These are phyloP conservation scores for Xylota sylvarum DNA, from an alignment of 2,888 invertebrate genomes.

Conservation along the genomic window DNA sequence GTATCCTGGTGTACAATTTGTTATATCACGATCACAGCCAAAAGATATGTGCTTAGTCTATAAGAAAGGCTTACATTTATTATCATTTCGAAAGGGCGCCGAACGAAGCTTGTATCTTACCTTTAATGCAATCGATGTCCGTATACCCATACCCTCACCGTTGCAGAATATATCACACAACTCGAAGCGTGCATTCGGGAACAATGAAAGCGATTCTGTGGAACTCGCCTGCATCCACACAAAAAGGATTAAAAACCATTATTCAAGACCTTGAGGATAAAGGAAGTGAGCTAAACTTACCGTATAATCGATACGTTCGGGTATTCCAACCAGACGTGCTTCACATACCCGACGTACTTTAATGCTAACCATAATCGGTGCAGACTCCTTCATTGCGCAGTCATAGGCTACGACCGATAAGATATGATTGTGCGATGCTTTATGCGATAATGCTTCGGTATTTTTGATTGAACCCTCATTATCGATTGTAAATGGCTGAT, in stretches of 20 bases:
- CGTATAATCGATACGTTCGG: conserved; percentile 84
- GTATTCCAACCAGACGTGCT: conserved; percentile 91
- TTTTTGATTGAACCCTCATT: conserved; percentile 97
- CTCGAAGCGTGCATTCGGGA: conserved; percentile 84
- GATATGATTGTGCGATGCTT: conserved; percentile 97
- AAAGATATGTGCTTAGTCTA: conserved; percentile 92
- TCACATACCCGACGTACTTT: conserved; percentile 94
- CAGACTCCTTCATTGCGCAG: conserved; percentile 97
- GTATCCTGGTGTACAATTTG: conserved; percentile 82
- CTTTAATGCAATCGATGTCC: conserved; percentile 83
- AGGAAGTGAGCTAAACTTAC: conserved; percentile 78
- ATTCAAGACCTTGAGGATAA: no score
- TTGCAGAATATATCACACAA: conserved; percentile 85
- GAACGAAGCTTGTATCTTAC: conserved; percentile 74
- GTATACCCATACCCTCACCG: conserved; percentile 82
- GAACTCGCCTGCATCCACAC: conserved; percentile 82
- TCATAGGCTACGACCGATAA: conserved; percentile 98
- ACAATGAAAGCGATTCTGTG: conserved; percentile 83
- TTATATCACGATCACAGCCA: conserved; percentile 95
- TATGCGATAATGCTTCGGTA: conserved; percentile 96
- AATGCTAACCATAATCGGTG: conserved; percentile 98
- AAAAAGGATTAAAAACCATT: conserved; percentile 6
- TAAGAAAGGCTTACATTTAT: conserved; percentile 24
- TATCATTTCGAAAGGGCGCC: background rate
- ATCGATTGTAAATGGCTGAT: conserved; percentile 96